Base-by-base conservation (phyloP, 1,140 invertebrate genomes). In the Lepidurus arcticus region DNA sequence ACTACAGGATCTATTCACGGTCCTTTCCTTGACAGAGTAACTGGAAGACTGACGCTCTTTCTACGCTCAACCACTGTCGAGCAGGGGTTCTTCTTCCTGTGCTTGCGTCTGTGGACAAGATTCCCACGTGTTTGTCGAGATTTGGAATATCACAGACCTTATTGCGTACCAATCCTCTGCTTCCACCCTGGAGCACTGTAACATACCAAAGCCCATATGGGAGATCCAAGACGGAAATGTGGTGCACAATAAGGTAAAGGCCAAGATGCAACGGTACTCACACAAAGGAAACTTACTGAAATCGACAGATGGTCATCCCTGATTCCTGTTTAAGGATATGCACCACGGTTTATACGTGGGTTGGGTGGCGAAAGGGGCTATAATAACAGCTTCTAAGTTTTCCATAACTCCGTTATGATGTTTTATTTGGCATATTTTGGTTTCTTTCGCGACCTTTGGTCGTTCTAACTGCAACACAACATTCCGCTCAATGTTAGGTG, bases 11-110 rank as follows among this genome's bases (percentile, higher is more conserved):
- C 3, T 34, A 34, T 34, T 34, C 53, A 21, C 21, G 13, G 7
- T 65, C 9, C 3, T 13, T 21, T 21, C 16, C 13, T 21, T 65
- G 4, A n/a, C 6, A 65, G 53, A 21, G 53, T 13, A 65, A 13
- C 21, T 65, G 53, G n/a, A 65, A 9, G 53, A 65, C 53, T 65
- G 53, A 65, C 16, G 53, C 53, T 65, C 53, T 65, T 65, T 21
- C 7, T 65, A 16, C 16, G 53, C 4, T 7, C 9, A n/a, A 11
- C 53, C 53, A 65, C 9, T 7, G 53, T 65, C 21, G 53, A 21
- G 53, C 13, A 65, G 21, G 47, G 16, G 16, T 65, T 65, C 10
- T 65, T 65, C 53, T n/a, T 65, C 13, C 16, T 21, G 21, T 65
- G 53, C 16, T n/a, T 65, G 53, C 16, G 13, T 21, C 53, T 13